Evolutionary conservation across 2,888 invertebrate species (phyloP).

Genomic region (Lymantria monacha): DNA sequence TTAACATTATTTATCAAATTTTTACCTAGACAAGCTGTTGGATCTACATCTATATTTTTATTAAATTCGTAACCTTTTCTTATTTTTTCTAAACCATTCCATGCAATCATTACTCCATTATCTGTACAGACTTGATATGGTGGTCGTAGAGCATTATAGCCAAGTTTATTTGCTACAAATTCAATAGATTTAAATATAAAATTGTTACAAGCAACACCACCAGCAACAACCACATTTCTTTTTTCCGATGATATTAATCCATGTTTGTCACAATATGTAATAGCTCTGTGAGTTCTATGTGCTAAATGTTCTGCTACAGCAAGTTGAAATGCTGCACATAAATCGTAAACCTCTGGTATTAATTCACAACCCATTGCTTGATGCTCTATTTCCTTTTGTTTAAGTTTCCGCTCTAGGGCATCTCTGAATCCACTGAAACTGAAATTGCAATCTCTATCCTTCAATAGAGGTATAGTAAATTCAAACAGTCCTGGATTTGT

Average conservation of each 20-base stretch:
- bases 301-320: conserved; percentile 89
- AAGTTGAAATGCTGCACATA: conserved; percentile 93
- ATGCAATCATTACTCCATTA: conserved; percentile 99
- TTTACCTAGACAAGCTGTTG: conserved; percentile 84
- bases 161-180: conserved; percentile 84
- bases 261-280: conserved; percentile 85
- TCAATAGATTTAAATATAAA: conserved; percentile 88
- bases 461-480: conserved; percentile 85
- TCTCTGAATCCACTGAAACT: conserved; percentile 93
- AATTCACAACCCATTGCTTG: conserved; percentile 84
- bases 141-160: conserved; percentile 87
- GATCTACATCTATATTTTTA: conserved; percentile 81
- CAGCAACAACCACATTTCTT: conserved; percentile 90
- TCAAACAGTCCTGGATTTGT: conserved; percentile 84
- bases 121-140: conserved; percentile 95
- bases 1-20: conserved; percentile 82
- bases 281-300: conserved; percentile 91
- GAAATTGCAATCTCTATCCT: conserved; percentile 91
- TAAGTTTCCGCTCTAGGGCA: conserved; percentile 78
- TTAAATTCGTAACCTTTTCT: conserved; percentile 60
- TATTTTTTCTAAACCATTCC: conserved; percentile 96
- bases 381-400: conserved; percentile 82
- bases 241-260: conserved; percentile 79
- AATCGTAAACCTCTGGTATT: conserved; percentile 88
- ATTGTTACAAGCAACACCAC: conserved; percentile 97